Base-by-base conservation (phyloP, 1,140 invertebrate species). In the Cyphomyrmex costatus region DNA sequence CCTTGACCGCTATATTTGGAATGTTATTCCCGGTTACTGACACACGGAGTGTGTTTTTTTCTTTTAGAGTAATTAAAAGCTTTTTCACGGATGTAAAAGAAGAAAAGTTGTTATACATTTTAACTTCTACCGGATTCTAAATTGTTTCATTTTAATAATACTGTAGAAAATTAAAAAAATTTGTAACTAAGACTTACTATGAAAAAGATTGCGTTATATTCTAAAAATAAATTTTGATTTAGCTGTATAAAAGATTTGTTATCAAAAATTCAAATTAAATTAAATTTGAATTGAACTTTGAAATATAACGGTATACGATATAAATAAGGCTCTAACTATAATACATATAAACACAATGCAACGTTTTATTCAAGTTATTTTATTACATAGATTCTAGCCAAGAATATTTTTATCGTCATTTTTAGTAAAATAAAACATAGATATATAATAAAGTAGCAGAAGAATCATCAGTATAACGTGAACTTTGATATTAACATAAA, bases 151-250 rank as follows among this genome's bases (percentile, higher is more conserved):
- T 30, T 19, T 19, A 30, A 51, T 30, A 8, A 51, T 71, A 46
- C 46, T 42, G n/a, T n/a, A 14, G n/a, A 68, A 14, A 42, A 24
- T 68, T 14, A 10, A 46, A 68, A 68, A 12, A 16, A n/a, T n/a
- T 68, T 42, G 2, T 33, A 8, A n/a, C 14, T 10, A 68, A 65
- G 1, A n/a, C 1, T 65, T 65, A 5, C n/a, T n/a, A 24, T 5
- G 27, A 27, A 70, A 21, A 14, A 36, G 2, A 3, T 68, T 14
- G 3, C 27, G 7, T 10, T 24, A 3, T 12, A 8, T 12, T 51
- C 8, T 71, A n/a, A 51, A 71, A 33, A 16, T 63, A 19, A 63
- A 12, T 10, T 71, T 71, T 71, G 51, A n/a, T 36, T 68, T 46
- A 10, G 3, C n/a, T 42, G 30, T 42, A 42, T 42, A 42, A 10